Conservation (phyloP, 2,113 vertebrate species). For the Leucosticte australis region DNA sequence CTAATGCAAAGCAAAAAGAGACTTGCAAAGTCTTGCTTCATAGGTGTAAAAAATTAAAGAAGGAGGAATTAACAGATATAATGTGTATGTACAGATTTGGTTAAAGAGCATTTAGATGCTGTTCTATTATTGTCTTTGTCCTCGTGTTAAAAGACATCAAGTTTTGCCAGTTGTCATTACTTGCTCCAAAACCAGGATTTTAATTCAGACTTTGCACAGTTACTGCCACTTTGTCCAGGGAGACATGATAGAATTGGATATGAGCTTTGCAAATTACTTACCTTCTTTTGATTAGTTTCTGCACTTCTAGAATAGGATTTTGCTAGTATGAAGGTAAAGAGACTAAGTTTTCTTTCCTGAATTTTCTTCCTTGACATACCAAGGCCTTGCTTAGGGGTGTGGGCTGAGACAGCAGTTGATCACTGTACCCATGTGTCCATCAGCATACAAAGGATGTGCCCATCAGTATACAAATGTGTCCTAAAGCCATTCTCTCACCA, state of each 20-base stretch:
- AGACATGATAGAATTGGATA: neutral
- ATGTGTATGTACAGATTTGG: neutral
- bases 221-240: neutral
- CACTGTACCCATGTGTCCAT: fast-evolving
- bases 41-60: neutral
- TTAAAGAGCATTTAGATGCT: neutral
- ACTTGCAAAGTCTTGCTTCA: neutral
- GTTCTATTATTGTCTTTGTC: neutral
- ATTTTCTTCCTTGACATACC: neutral
- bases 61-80: neutral
- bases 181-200: neutral
- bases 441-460: neutral
- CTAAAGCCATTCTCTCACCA: neutral
- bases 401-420: neutral
- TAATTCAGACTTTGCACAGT: neutral
- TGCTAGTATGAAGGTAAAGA: neutral
- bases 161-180: neutral
- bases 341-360: neutral
- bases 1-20: neutral
- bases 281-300: neutral
- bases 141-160: neutral
- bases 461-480: neutral
- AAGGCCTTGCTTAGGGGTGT: neutral
- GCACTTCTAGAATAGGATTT: neutral
- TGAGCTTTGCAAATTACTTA: neutral